Percentiles rank a stretch among this genome's conserved stretches.
These are phyloP conservation scores for Globodera rostochiensis DNA, from an alignment of 1,140 invertebrate genomes.

Conservation along the genomic window DNA sequence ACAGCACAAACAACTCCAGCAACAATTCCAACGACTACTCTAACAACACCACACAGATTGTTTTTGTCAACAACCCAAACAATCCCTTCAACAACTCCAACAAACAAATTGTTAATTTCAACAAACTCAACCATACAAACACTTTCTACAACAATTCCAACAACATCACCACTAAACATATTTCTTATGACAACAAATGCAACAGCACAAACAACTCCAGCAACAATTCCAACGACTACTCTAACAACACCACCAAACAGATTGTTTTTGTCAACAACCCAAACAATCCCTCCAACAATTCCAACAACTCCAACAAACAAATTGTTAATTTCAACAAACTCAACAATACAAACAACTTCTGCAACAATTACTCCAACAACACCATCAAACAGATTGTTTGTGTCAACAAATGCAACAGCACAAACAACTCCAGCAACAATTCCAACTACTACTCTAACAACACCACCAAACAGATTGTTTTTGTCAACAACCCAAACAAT, in stretches of 20 bases:
- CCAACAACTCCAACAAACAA: background rate
- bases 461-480: background rate
- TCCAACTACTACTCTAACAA: background rate
- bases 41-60: background rate
- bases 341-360: too few relatives aligned
- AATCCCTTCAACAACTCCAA: background rate
- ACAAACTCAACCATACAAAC: too few relatives aligned
- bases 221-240: background rate
- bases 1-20: background rate
- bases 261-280: background rate
- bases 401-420: too few relatives aligned
- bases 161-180: too few relatives aligned
- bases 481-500: too few relatives aligned
- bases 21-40: background rate
- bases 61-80: too few relatives aligned
- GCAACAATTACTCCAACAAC: too few relatives aligned
- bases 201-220: background rate
- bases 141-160: background rate
- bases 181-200: too few relatives aligned
- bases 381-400: too few relatives aligned
- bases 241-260: background rate
- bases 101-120: background rate
- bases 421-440: too few relatives aligned
- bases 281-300: background rate
- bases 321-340: too few relatives aligned